A percentile compares a stretch with the other conserved stretches of the same genome.
Evolutionary conservation across 30 jellyfish, hydroid and myxozoan species (phyloP).

Genomic region (Aurelia aurita): DNA sequence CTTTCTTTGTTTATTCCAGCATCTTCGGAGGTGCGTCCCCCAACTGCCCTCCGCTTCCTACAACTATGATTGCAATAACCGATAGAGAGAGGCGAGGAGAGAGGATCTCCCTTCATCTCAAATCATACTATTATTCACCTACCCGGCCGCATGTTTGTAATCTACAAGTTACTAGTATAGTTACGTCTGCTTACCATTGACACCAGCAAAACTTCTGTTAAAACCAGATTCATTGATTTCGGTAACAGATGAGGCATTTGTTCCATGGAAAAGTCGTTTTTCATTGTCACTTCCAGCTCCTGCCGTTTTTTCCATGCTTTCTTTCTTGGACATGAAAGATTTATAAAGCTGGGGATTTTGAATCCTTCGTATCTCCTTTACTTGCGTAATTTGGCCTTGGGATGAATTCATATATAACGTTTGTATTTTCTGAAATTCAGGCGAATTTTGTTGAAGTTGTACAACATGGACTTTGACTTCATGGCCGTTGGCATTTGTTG

Average conservation of each 20-base stretch:
- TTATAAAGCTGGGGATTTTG: constrained; percentile 49
- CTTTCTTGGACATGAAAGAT: constrained; percentile 36
- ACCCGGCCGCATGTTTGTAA: too few relatives aligned
- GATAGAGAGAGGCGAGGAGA: too few relatives aligned
- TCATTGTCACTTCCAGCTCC: constrained; percentile 28
- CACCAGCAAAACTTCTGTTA: constrained; percentile 73
- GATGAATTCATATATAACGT: background rate
- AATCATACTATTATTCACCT: too few relatives aligned
- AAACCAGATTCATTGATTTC: constrained; percentile 59
- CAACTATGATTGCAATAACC: too few relatives aligned
- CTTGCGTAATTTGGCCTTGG: background rate
- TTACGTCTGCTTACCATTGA: constrained; percentile 61
- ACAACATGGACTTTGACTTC: constrained; percentile 9
- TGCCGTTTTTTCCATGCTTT: constrained; percentile 39
- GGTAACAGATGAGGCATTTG: constrained; percentile 12
- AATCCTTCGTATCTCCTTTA: constrained; percentile 14
- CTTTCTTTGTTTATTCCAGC: too few relatives aligned
- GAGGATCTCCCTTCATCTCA: too few relatives aligned
- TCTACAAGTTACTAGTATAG: too few relatives aligned
- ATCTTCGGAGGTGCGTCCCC: too few relatives aligned
- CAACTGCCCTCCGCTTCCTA: too few relatives aligned
- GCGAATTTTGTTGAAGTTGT: background rate
- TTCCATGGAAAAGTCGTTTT: constrained; percentile 59
- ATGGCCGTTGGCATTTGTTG: constrained; percentile 5
- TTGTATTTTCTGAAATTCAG: constrained; percentile 5